phyloP scores from a whole-genome alignment of 92 coral and sea anemone species.

The Muricea muricata region DNA sequence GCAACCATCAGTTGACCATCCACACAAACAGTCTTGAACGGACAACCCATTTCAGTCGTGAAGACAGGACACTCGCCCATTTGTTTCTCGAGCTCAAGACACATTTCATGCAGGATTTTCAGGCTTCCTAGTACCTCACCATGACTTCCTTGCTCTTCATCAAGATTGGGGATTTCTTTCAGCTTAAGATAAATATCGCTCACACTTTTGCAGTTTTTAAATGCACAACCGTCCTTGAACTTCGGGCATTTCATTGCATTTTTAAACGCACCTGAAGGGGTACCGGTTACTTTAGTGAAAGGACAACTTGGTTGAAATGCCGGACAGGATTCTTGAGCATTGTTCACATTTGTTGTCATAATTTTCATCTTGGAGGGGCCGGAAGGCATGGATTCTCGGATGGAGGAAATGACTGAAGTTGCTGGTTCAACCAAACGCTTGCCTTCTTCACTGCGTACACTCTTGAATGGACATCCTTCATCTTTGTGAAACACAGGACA shows the following conservation, averaged over 20 bases:
- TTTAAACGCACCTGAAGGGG: conserved; percentile 32
- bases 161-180: conserved; percentile 71
- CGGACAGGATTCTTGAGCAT: conserved; percentile 65
- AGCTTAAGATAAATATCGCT: conserved; percentile 81
- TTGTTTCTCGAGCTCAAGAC: conserved; percentile 76
- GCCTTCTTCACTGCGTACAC: conserved; percentile 87
- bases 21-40: conserved; percentile 94
- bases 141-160: conserved; percentile 71
- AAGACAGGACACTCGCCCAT: conserved; percentile 94
- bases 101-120: conserved; percentile 78
- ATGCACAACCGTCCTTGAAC: conserved; percentile 91
- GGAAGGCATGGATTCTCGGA: conserved; percentile 65
- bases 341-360: conserved; percentile 53
- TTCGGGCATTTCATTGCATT: conserved; percentile 76
- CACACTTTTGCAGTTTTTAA: conserved; percentile 73
- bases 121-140: conserved; percentile 81
- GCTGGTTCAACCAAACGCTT: conserved; percentile 77
- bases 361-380: conserved; percentile 47
- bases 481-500: conserved; percentile 92
- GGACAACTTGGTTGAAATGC: conserved; percentile 78
- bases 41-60: conserved; percentile 84
- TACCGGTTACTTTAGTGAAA: conserved; percentile 59
- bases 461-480: conserved; percentile 97
- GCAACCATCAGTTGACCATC: conserved; percentile 88
- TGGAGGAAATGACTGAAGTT: conserved; percentile 52